Conservation (phyloP, 2,888 invertebrate genomes). For the Gortyna flavago region DNA sequence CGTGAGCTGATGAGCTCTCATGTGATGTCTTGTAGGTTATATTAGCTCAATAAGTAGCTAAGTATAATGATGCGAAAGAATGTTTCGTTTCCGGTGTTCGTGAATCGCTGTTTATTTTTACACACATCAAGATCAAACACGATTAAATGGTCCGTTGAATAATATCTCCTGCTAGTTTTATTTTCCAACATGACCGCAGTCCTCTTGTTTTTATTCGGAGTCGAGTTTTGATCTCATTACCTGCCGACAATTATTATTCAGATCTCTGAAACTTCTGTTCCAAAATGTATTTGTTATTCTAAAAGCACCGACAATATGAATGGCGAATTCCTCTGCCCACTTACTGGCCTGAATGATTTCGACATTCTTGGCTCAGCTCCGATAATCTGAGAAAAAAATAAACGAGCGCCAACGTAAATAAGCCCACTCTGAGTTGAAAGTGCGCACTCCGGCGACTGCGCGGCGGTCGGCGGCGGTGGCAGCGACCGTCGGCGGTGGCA, state of each 20-base stretch:
- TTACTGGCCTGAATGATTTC: slow-evolving; percentile 90
- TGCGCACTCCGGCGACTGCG: slow-evolving; percentile 69
- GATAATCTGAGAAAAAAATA: slow-evolving; percentile 88
- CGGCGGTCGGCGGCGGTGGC: slow-evolving; percentile 35
- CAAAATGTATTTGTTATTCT: slow-evolving; percentile 76
- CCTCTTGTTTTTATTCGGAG: slow-evolving; percentile 37
- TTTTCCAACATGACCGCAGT: slow-evolving; percentile 26
- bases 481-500: slow-evolving; percentile 69
- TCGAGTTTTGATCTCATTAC: slow-evolving; percentile 43
- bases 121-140: slow-evolving; percentile 57
- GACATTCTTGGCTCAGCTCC: slow-evolving; percentile 89
- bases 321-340: slow-evolving; percentile 89
- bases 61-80: slow-evolving; percentile 59
- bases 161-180: slow-evolving; percentile 41
- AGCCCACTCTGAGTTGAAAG: slow-evolving; percentile 81
- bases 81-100: slow-evolving; percentile 64
- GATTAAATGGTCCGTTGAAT: slow-evolving; percentile 49
- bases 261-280: slow-evolving; percentile 58
- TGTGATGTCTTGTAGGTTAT: slow-evolving; percentile 30
- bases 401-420: slow-evolving; percentile 86
- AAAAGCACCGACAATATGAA: slow-evolving; percentile 84
- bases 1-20: slow-evolving; percentile 9
- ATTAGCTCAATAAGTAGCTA: slow-evolving; percentile 41
- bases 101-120: slow-evolving; percentile 60
- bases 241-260: slow-evolving; percentile 50